phyloP scores from a whole-genome alignment of 1,140 invertebrate species.

The Drosophila pseudoobscura region DNA sequence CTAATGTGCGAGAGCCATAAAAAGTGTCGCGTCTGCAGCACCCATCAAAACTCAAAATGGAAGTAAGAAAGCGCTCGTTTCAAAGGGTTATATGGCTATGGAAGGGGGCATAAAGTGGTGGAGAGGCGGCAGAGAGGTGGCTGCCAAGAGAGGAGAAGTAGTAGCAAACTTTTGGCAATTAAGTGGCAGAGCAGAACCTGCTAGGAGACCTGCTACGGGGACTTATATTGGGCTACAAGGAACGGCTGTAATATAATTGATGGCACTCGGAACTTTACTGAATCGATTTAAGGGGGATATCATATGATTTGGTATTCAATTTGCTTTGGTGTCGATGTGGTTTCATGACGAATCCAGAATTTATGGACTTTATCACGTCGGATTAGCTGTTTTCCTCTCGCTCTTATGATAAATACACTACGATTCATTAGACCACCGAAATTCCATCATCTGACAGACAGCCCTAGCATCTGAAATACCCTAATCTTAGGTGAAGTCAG shows the following conservation, averaged over 20 bases:
- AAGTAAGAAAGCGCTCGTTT: slow-evolving; percentile 21
- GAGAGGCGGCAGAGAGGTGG: neutral
- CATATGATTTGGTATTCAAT: no score
- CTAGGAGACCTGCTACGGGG: neutral
- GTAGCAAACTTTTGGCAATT: slow-evolving; percentile 61
- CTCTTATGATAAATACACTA: no score
- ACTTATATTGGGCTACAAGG: neutral
- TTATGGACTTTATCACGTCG: no score
- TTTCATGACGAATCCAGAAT: no score
- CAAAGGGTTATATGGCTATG: no score
- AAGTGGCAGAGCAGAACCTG: slow-evolving; percentile 18
- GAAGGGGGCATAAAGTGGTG: neutral
- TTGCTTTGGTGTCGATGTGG: no score
- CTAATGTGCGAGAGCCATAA: slow-evolving; percentile 58
- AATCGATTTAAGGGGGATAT: no score
- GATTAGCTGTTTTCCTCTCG: no score
- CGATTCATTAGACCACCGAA: no score
- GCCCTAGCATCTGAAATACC: neutral
- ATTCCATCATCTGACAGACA: no score
- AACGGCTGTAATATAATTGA: no score
- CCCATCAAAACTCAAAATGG: slow-evolving; percentile 63
- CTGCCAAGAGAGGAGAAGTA: neutral
- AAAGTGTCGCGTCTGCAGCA: slow-evolving; percentile 67
- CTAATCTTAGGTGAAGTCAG: slow-evolving; percentile 12
- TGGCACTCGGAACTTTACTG: no score